Evolutionary conservation across 2,113 vertebrate species (phyloP), one percentile per base, ranked within the genome.

Genomic region (Rhinopomastus cyanomelas): DNA sequence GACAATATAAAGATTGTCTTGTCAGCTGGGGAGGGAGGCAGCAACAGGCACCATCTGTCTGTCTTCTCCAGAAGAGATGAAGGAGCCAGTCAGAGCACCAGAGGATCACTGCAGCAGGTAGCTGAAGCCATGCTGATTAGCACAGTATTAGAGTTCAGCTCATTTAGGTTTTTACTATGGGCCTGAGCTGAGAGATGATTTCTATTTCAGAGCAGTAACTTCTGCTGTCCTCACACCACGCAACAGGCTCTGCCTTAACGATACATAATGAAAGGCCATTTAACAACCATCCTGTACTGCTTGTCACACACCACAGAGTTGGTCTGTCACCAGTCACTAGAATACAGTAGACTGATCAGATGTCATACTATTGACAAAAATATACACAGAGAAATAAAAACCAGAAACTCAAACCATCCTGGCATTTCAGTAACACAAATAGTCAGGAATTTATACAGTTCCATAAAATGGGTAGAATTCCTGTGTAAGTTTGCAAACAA

Each of bases 21-120:
- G 25, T 55, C 59, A 85, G 89, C 84, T 8, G 3, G 32, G 59
- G 73, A 16, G 6, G 34, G 27, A 48, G 60, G 55, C n/a, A 52
- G 71, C 74, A 72, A 73, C 3, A 68, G 73, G 67, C 37, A 64
- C 91, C 94, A 79, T 81, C 91, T 93, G 96, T 39, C 92, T 20
- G 26, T 53, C 90, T 85, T 65, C 53, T 78, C 67, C 71, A 22
- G 37, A 57, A 8, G 6, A 86, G 53, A 62, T 9, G 53, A 91
- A 36, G 39, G 53, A 89, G 59, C 42, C 55, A 32, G 51, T 21
- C 84, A 72, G 37, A 57, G 48, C 52, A 85, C 39, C 37, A 67
- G 48, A 59, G 87, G 76, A 53, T 2, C 2, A 65, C 2, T 81
- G 51, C 60, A 74, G 61, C 4, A 2, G 25, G 57, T 57, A 79